Evolutionary conservation across 2,113 vertebrate species (phyloP), one percentile per base, ranked within the genome.

Genomic region (Irena cyanogastra): DNA sequence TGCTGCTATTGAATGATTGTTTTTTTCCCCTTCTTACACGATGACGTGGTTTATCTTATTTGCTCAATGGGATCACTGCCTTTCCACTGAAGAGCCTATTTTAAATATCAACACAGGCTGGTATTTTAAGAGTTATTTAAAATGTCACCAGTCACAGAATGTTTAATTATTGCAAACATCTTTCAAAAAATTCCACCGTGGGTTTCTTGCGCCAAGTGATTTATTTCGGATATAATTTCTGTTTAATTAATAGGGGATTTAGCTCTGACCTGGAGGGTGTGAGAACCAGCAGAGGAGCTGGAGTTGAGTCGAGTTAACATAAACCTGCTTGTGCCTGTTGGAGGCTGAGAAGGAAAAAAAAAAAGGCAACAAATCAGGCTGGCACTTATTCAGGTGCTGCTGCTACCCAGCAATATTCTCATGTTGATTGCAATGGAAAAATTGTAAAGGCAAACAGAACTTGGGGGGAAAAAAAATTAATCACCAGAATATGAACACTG

Each of bases 241-340:
- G 97, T 98, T 98, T 98, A 98, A 98, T 98, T 98, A 98, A 98
- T 98, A 97, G 95, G 97, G 97, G 97, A 97, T 98, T 98, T 98
- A 75, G 69, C 78, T 97, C 95, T 98, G 97, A 98, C 97, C 97
- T 89, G 61, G 95, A 97, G 97, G 97, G 96, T 98, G 93, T 97
- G 97, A 97, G 97, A 98, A 97, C 89, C 92, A 95, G 89, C 94
- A 95, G 87, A 93, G 92, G 88, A 96, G 94, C 89, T 95, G 91
- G 60, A 89, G 95, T 75, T 96, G 94, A 88, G 94, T 92, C 85
- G 88, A 37, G 63, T 87, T 94, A 96, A 90, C 83, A 77, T 86
- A 72, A 97, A 97, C 96, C 95, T 98, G 97, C 65, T 97, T 17
- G 5, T 72, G 96, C 97, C 96, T 97, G 95, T 87, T 95, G 83